A percentile compares a stretch with the other conserved stretches of the same genome.
phyloP scores from a whole-genome alignment of 2,113 vertebrate genomes.

The Platycercus adscitus region DNA sequence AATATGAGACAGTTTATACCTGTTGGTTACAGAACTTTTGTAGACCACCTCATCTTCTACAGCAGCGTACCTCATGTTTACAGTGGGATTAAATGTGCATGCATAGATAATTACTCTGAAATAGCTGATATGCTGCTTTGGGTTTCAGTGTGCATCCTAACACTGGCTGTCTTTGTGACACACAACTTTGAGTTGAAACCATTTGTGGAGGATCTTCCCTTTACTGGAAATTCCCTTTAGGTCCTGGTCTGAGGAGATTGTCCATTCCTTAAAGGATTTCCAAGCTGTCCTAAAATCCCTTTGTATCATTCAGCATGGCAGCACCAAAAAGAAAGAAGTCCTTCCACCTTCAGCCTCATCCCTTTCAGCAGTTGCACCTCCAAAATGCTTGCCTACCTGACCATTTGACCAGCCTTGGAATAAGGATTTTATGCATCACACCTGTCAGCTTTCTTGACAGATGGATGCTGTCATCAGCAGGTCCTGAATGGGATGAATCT shows the following conservation, averaged over 20 bases:
- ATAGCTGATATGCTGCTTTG: not conserved
- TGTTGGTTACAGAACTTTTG: not conserved
- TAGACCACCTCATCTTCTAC: not conserved
- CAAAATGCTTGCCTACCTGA: not conserved
- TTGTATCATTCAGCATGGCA: not conserved
- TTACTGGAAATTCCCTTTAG: not conserved
- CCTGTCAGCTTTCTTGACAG: not conserved
- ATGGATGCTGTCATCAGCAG: not conserved
- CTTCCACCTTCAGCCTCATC: not conserved
- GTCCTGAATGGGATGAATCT: not conserved
- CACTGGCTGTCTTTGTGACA: not conserved
- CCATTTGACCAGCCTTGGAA: not conserved
- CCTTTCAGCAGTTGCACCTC: not conserved
- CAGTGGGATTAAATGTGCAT: not conserved
- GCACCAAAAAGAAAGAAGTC: not conserved
- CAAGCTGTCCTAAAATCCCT: not conserved
- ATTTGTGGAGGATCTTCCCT: not conserved
- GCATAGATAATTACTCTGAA: not conserved
- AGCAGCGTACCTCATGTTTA: not conserved
- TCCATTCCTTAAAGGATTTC: not conserved
- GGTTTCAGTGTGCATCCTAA: not conserved
- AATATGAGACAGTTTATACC: not conserved
- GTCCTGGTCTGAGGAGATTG: not conserved
- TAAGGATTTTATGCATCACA: not conserved
- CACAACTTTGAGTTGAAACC: not conserved